phyloP scores from a whole-genome alignment of 2,113 vertebrate species.

The Pithys albifrons region DNA sequence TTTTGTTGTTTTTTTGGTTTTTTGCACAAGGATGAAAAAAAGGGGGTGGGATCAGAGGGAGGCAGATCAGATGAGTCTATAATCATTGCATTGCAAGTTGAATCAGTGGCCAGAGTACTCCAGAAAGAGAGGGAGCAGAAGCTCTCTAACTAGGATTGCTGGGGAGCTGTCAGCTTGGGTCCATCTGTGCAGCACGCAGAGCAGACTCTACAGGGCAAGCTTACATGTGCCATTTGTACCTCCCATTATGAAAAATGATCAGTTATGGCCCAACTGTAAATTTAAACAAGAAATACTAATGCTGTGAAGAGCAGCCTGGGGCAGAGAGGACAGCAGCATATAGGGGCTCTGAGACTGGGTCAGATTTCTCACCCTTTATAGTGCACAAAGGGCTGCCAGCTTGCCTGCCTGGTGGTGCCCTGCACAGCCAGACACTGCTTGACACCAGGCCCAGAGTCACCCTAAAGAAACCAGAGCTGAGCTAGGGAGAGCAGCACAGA shows the following conservation, averaged over 20 bases:
- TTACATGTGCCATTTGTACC: not conserved
- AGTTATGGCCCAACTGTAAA: not conserved
- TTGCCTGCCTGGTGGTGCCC: not conserved
- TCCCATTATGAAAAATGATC: not conserved
- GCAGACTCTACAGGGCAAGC: not conserved
- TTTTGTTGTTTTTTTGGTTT: not conserved
- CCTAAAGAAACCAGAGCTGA: not conserved
- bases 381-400: not conserved
- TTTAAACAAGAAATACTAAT: constrained; percentile 24
- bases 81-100: not conserved
- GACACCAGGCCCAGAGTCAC: fast-evolving
- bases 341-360: not conserved
- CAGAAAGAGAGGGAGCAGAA: not conserved
- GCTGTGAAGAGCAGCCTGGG: not conserved
- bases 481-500: not conserved
- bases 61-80: not conserved
- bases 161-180: not conserved
- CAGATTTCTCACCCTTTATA: not conserved
- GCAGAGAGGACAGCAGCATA: not conserved
- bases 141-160: not conserved
- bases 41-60: not conserved
- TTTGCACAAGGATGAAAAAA: not conserved
- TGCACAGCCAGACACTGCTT: not conserved
- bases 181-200: not conserved
- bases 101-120: not conserved